phyloP scores from a whole-genome alignment of 1,140 invertebrate species.

The Dinothrombium tinctorium region DNA sequence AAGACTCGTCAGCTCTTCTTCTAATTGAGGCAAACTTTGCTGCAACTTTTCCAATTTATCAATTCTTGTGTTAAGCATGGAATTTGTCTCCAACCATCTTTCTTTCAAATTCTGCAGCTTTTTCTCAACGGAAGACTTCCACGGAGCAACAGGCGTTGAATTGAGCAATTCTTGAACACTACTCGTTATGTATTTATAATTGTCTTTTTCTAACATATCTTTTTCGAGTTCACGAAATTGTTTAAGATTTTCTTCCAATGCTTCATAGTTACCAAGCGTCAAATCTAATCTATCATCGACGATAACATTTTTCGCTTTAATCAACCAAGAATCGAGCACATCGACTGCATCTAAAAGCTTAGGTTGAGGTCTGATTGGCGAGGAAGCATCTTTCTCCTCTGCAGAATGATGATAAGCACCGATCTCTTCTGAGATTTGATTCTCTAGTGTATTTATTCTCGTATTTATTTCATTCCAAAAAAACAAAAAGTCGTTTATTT shows the following conservation, averaged over 20 bases:
- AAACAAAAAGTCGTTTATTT: conserved; percentile 3
- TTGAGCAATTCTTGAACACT: conserved; percentile 31
- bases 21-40: conserved; percentile 19
- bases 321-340: conserved; percentile 31
- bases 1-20: conserved; percentile 30
- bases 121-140: conserved; percentile 23
- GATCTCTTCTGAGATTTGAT: conserved; percentile 8
- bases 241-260: conserved; percentile 30
- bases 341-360: conserved; percentile 27
- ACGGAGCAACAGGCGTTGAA: conserved; percentile 18
- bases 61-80: background rate
- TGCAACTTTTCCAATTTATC: conserved; percentile 2
- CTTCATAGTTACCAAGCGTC: conserved; percentile 22
- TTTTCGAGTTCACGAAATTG: conserved; percentile 30
- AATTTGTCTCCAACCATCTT: conserved; percentile 32
- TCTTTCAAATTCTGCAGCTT: conserved; percentile 33
- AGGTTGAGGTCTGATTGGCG: conserved; percentile 6
- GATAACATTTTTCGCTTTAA: conserved; percentile 30
- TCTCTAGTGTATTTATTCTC: conserved; percentile 11
- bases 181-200: conserved; percentile 31
- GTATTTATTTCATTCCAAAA: conserved; percentile 8
- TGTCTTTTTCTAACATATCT: conserved; percentile 26
- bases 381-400: background rate
- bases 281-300: conserved; percentile 31
- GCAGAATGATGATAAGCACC: background rate